Evolutionary conservation across 2,888 invertebrate species (phyloP), one percentile per base, ranked within the genome.

Genomic region (Caprella mutica): DNA sequence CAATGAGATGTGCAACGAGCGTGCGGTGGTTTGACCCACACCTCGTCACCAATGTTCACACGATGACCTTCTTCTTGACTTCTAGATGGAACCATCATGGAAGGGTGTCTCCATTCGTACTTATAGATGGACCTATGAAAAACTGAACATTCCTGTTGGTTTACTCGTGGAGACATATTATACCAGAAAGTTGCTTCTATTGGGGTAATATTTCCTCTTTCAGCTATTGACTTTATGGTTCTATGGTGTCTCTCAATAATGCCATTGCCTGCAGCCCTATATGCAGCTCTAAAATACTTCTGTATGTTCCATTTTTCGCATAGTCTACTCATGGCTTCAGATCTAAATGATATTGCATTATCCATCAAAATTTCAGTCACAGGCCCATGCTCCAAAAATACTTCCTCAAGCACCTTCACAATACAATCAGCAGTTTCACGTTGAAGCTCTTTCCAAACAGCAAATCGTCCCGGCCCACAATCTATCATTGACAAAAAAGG

Each of bases 1-100:
- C 55, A 55, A 14, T 4, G 19, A 2, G 48, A n/a, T 19, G 48
- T 56, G 3, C 52, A 51, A 17, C 52, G 33, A 12, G 55, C 39
- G 30, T 8, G 9, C 3, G 48, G 48, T 9, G 55, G 55, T 29
- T 50, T 55, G 33, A 33, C 33, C 33, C 33, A 33, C 33, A 33
- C 33, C 14, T 33, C 33, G 9, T 33, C 33, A 8, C 33, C 33
- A 9, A 33, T 8, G 8, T 9, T 33, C 33, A 33, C 33, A 8
- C 14, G 8, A 33, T 8, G 14, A 33, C 9, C 14, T 14, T 9
- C 33, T 14, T 33, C 33, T 9, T 14, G 9, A 9, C 9, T 9
- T 14, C 8, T 14, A 8, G 8, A 8, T 9, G 33, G 14, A 9
- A 14, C 9, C 8, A 8, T 33, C 33, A 33, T 14, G 14, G 33